These are phyloP conservation scores for Epinotia ramella DNA, from an alignment of 2,888 invertebrate species.

Conservation along the genomic window DNA sequence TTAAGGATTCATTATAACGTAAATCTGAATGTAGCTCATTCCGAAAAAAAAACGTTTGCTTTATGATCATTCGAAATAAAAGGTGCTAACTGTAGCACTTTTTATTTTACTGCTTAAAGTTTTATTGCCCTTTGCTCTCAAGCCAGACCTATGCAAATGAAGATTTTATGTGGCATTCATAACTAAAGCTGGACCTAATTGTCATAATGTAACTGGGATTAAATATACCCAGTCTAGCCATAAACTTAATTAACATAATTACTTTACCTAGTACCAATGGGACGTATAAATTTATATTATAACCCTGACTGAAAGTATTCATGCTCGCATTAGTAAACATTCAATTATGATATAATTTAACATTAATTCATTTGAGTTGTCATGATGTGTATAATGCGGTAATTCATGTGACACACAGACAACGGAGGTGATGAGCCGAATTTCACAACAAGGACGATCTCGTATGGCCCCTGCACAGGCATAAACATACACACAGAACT, in stretches of 20 bases:
- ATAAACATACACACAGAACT: too few species aligned
- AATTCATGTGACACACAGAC: slow-evolving; percentile 33
- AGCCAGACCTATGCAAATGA: too few species aligned
- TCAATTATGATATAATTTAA: slow-evolving; percentile 55
- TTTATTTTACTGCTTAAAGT: too few species aligned
- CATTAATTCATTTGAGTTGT: slow-evolving; percentile 60
- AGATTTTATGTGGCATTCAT: too few species aligned
- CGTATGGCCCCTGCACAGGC: too few species aligned
- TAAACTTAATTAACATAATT: slow-evolving; percentile 10
- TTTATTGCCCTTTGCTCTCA: too few species aligned
- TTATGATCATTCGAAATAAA: too few species aligned
- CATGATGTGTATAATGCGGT: slow-evolving; percentile 51
- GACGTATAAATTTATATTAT: slow-evolving; percentile 12
- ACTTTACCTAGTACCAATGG: neutral
- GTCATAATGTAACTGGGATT: neutral
- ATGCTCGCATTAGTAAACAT: slow-evolving; percentile 51
- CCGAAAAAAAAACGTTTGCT: too few species aligned
- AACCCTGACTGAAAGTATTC: slow-evolving; percentile 5
- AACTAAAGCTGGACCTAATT: neutral
- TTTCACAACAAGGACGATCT: too few species aligned
- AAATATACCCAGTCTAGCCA: neutral
- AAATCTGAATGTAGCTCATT: too few species aligned
- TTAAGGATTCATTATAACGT: too few species aligned
- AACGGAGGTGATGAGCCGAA: neutral
- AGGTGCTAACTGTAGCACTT: too few species aligned